Evolutionary conservation across 92 coral and sea anemone species (phyloP).

Genomic region (Virgularia gustaviana): DNA sequence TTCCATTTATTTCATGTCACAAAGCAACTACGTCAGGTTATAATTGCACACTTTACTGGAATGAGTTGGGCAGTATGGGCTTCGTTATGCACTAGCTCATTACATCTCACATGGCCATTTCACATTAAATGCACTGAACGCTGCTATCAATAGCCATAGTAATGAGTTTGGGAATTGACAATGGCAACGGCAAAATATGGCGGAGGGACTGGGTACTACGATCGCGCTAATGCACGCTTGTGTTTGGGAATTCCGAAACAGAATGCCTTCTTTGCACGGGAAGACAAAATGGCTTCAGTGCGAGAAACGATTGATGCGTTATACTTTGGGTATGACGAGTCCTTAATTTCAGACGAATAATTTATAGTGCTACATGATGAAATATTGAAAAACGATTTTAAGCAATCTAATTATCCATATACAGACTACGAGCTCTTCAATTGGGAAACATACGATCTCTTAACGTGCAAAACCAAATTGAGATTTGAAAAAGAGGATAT

Average conservation of each 20-base stretch:
- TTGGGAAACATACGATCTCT: constrained; percentile 9
- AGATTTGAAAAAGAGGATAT: constrained; percentile 25
- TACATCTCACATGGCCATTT: too few relatives aligned
- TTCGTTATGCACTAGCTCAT: too few relatives aligned
- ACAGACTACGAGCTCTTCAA: constrained; percentile 10
- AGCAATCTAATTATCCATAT: constrained; percentile 21
- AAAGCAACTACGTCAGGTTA: too few relatives aligned
- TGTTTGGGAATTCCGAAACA: neutral
- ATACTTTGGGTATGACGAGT: constrained; percentile 6
- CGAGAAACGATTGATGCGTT: neutral
- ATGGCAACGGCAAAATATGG: neutral
- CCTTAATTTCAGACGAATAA: constrained; percentile 38
- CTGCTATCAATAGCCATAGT: too few relatives aligned
- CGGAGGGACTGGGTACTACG: neutral
- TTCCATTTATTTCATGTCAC: too few relatives aligned
- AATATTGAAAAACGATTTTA: constrained; percentile 16
- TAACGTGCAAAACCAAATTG: constrained; percentile 15
- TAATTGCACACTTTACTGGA: too few relatives aligned
- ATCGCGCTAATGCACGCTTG: neutral
- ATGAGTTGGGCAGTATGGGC: too few relatives aligned
- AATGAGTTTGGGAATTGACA: neutral
- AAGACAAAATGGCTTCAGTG: neutral
- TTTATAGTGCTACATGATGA: constrained; percentile 19
- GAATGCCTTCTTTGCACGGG: neutral
- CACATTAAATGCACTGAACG: too few relatives aligned